These are phyloP conservation scores for Myopa testacea DNA, from an alignment of 2,888 invertebrate species.

Conservation along the genomic window DNA sequence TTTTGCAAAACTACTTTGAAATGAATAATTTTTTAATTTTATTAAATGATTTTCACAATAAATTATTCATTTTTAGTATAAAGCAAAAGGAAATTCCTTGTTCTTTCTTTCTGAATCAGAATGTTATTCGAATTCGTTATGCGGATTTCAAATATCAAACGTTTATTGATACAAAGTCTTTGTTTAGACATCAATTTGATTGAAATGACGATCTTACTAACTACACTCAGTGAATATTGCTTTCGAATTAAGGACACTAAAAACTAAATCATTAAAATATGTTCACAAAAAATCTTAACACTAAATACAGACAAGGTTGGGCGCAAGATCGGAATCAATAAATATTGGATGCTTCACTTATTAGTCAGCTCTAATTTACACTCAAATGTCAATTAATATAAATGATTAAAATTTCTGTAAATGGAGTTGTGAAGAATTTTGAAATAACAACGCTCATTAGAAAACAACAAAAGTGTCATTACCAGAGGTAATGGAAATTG, in stretches of 20 bases:
- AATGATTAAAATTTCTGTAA: not conserved
- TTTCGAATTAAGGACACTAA: not conserved
- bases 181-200: not conserved
- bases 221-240: not conserved
- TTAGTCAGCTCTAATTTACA: too few species aligned
- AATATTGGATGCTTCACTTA: conserved; percentile 1
- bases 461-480: conserved; percentile 28
- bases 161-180: conserved; percentile 9
- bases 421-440: not conserved
- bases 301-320: not conserved
- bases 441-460: conserved; percentile 18
- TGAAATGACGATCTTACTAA: not conserved
- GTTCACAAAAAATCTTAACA: not conserved
- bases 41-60: too few species aligned
- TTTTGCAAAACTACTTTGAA: too few species aligned
- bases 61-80: too few species aligned
- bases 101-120: too few species aligned
- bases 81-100: too few species aligned
- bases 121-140: too few species aligned
- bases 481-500: conserved; percentile 16
- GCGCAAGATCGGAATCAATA: not conserved
- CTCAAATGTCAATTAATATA: too few species aligned
- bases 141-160: conserved; percentile 11
- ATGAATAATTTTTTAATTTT: too few species aligned
- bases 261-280: not conserved